Percentiles rank a stretch among this genome's conserved stretches.
phyloP scores from a whole-genome alignment of 2,113 vertebrate species.

The Vireo altiloquus region DNA sequence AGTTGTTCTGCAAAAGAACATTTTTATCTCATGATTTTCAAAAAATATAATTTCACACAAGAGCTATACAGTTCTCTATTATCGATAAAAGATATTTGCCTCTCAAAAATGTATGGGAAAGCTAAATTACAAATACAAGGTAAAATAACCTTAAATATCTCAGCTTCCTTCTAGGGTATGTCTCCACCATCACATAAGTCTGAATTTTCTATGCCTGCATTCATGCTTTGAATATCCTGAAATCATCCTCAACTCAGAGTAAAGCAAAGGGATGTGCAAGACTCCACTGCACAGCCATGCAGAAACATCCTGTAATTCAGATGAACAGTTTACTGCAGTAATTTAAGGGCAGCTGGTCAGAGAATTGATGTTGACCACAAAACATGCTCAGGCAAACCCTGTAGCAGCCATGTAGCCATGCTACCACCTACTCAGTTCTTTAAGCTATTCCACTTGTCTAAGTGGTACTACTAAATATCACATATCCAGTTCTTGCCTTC shows the following conservation, averaged over 20 bases:
- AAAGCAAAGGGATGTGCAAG: not conserved
- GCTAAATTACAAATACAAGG: not conserved
- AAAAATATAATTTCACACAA: not conserved
- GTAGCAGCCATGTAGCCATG: not conserved
- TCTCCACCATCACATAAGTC: not conserved
- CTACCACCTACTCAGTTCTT: not conserved
- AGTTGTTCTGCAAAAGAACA: constrained; percentile 33
- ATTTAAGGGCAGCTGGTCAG: not conserved
- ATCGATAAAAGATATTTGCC: not conserved
- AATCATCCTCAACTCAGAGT: not conserved
- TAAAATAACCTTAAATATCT: not conserved
- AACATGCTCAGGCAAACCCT: not conserved
- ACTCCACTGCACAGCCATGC: not conserved
- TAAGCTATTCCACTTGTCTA: not conserved
- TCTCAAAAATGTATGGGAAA: not conserved
- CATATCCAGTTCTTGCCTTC: not conserved
- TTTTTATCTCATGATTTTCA: not conserved
- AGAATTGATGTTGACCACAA: not conserved
- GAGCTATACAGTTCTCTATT: not conserved
- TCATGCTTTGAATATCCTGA: not conserved
- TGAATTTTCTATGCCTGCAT: not conserved
- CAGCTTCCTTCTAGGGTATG: not conserved
- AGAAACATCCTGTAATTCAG: not conserved
- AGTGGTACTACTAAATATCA: not conserved
- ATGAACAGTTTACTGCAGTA: not conserved